Base-by-base conservation (phyloP, 2,113 vertebrate species). In the Colistium nudipinnis region DNA sequence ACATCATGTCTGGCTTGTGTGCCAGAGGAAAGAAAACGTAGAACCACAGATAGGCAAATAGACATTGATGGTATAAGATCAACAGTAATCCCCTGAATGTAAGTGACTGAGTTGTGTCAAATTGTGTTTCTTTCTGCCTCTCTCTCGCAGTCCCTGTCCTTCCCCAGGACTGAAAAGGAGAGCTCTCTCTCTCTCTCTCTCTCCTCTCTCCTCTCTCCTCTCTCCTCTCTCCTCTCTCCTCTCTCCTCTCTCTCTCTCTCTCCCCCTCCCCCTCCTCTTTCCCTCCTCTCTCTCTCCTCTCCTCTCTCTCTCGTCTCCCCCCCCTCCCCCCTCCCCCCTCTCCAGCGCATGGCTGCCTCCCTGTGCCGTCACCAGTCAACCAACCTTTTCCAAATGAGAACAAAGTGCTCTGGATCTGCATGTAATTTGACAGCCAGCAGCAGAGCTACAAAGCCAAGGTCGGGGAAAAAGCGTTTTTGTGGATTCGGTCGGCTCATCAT, bases 261-360 rank as follows among this genome's bases (percentile, higher is more conserved):
- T 53, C 53, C n/a, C 33, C 35, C 22, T 28, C 6, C 41, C 35
- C 70, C 27, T 62, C 20, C 11, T 36, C 39, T 82, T 72, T 82
- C 78, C 61, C 56, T 78, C 60, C 60, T 53, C 61, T 28, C 0
- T 44, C 43, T 44, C 20, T 44, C 20, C 25, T 77, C n/a, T n/a
- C n/a, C n/a, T 39, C 35, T 27, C 52, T 48, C 66, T 69, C 24
- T 48, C 38, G n/a, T 60, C 55, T 53, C 53, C n/a, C 33, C 35
- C 22, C 78, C 61, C 56, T 78, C 60, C 60, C 56, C 61, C 25
- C 0, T 44, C 43, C 20, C 20, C 20, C 20, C 25, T 77, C 70
- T 89, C 66, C 69, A 74, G 49, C 88, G 89, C 78, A 87, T 90
- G 82, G 80, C 66, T 70, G 67, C 63, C 59, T 86, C 57, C 67